These are phyloP conservation scores for Thunnus albacares DNA, from an alignment of 2,797 vertebrate genomes.

Conservation along the genomic window DNA sequence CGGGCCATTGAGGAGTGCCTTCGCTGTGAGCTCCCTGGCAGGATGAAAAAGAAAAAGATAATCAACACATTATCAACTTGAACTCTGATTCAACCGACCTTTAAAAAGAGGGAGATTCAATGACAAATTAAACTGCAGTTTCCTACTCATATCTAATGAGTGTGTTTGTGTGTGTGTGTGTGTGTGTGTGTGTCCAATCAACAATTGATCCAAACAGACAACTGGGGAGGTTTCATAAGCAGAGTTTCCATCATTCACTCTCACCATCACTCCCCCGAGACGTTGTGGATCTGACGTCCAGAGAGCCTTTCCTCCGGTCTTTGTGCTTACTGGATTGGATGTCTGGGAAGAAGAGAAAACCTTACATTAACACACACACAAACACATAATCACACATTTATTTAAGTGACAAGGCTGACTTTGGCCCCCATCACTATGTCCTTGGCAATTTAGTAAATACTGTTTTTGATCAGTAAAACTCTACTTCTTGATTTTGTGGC, in stretches of 20 bases:
- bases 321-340: constrained; percentile 93
- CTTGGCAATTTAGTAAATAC: not conserved
- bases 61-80: not conserved
- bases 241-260: constrained; percentile 74
- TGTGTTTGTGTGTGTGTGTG: constrained; percentile 22
- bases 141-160: constrained; percentile 44
- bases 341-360: constrained; percentile 84
- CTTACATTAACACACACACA: constrained; percentile 38
- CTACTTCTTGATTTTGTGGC: not conserved
- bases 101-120: not conserved
- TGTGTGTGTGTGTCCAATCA: constrained; percentile 50
- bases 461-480: not conserved
- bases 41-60: constrained; percentile 36
- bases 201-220: constrained; percentile 62
- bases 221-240: constrained; percentile 54
- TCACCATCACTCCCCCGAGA: constrained; percentile 94
- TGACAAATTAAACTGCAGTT: constrained; percentile 35
- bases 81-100: not conserved
- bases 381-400: not conserved
- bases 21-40: constrained; percentile 92
- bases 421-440: constrained; percentile 3
- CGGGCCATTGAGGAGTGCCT: constrained; percentile 97
- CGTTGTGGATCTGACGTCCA: constrained; percentile 92
- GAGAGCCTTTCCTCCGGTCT: constrained; percentile 96
- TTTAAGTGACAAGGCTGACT: not conserved